Evolutionary conservation across 92 coral and sea anemone genomes (phyloP), one percentile per base, ranked within the genome.

Genomic region (Parazoanthus darwini): DNA sequence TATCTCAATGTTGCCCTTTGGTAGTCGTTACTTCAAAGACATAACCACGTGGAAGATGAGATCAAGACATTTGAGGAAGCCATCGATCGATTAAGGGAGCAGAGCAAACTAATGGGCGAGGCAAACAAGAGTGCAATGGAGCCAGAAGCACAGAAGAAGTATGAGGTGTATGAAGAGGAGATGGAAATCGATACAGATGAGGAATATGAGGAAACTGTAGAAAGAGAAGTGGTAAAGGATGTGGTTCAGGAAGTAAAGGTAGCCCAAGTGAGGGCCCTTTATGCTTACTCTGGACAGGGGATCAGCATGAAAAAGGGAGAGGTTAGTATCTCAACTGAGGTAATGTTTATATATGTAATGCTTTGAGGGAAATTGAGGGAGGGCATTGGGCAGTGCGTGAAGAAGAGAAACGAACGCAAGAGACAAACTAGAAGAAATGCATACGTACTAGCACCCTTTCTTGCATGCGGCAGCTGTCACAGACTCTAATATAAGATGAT

Each of bases 11-110:
- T 37, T 48, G 74, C 65, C 48, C 77, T 46, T 39, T 35, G 90
- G 48, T 73, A 96, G 98, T 96, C 99, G n/a, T 90, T 96, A 18
- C 93, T 96, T 33, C 99, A 96, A 89, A 93, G 99, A 71, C 99
- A 96, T 80, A 89, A 90, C 33, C 96, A 95, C 56, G 92, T 96
- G 39, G 88, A 95, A 81, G 99, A 96, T 42, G 99, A 95, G 78
- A 92, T 96, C 78, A 91, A 96, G 82, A 91, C 98, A 5, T 96
- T 96, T 87, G 80, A 94, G 33, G 95, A 88, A 39, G 98, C 94
- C 79, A 83, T 96, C 42, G 89, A 89, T 67, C 92, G 92, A 77
- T 89, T 96, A 73, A 93, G 91, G 81, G 98, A 96, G 92, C 95
- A 96, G 79, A 96, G 99, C 79, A 96, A 94, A 92, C 93, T 96